Evolutionary conservation across 37 sponge, comb jelly and placozoan species (phyloP).

Genomic region (Beroe ovata): DNA sequence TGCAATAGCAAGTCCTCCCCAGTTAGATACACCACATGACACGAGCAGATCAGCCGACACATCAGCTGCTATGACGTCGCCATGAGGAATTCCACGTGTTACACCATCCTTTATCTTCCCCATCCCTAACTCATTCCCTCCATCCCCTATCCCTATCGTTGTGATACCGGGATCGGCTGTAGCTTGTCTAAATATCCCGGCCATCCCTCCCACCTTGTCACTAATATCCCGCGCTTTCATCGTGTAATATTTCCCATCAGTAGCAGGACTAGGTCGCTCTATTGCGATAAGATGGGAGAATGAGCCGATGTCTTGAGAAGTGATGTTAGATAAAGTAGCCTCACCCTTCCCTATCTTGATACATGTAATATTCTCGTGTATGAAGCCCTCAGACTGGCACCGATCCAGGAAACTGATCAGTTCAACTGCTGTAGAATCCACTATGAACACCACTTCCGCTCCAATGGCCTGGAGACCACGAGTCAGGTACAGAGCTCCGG

Average conservation of each 20-base stretch:
- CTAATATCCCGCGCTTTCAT: constrained; percentile 77
- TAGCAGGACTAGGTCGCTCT: constrained; percentile 76
- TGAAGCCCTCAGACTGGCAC: neutral
- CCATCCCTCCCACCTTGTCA: constrained; percentile 72
- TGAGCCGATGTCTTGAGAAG: neutral
- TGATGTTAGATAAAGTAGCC: neutral
- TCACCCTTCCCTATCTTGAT: neutral
- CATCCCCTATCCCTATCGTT: constrained; percentile 88
- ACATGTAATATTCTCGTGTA: neutral
- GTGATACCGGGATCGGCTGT: constrained; percentile 33
- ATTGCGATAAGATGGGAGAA: constrained; percentile 79
- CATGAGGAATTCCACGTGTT: constrained; percentile 65
- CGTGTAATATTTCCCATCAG: constrained; percentile 76
- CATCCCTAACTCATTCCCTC: constrained; percentile 96
- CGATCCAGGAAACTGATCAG: neutral
- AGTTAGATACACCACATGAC: constrained; percentile 86
- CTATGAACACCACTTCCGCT: neutral
- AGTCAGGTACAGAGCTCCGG: constrained; percentile 35
- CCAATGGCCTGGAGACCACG: constrained; percentile 31
- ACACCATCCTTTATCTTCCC: constrained; percentile 77
- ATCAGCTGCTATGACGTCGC: constrained; percentile 71
- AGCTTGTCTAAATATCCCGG: constrained; percentile 73
- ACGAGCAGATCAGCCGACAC: constrained; percentile 73
- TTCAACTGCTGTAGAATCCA: neutral
- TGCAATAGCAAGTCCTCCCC: constrained; percentile 87